Percentiles rank a stretch among this genome's conserved stretches.
Evolutionary conservation across 2,113 vertebrate species (phyloP).

Genomic region (Alexandromys fortis): DNA sequence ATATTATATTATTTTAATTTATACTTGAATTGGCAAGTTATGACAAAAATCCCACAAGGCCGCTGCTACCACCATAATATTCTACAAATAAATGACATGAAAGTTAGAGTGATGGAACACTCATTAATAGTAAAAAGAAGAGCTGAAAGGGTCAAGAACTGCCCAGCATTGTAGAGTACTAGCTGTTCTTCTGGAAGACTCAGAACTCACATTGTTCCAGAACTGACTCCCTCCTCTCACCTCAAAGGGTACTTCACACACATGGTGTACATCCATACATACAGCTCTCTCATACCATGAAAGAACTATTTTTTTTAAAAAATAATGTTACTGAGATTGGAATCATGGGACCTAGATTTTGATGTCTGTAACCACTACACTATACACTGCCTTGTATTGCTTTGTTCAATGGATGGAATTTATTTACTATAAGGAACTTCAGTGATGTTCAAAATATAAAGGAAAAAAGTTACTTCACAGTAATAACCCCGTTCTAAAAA

Average conservation of each 20-base stretch:
- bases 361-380: not conserved
- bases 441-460: not conserved
- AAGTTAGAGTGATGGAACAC: not conserved
- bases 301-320: not conserved
- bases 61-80: not conserved
- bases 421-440: not conserved
- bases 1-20: not conserved
- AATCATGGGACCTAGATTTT: too few relatives aligned
- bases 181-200: not conserved
- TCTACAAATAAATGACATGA: not conserved
- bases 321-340: not conserved
- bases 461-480: not conserved
- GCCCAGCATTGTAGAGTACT: not conserved
- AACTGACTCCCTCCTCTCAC: too few relatives aligned
- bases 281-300: not conserved
- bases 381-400: rapidly evolving
- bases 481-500: not conserved
- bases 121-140: not conserved
- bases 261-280: not conserved
- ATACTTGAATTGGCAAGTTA: not conserved
- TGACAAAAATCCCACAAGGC: not conserved
- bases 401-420: not conserved
- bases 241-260: not conserved
- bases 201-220: not conserved
- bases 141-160: not conserved